phyloP scores from a whole-genome alignment of 2,113 vertebrate species.

The Lutjanus erythropterus region DNA sequence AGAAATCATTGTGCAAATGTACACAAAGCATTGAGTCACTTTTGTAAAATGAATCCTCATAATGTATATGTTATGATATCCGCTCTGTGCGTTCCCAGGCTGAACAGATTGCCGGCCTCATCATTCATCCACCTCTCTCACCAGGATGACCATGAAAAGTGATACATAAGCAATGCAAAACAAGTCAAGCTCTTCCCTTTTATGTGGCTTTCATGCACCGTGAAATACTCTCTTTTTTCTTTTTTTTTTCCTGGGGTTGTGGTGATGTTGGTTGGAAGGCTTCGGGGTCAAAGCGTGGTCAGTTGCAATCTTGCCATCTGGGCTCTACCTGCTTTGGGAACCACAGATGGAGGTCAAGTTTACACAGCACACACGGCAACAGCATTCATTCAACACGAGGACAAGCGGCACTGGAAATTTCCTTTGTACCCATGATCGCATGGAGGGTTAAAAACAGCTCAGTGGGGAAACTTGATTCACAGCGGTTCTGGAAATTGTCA shows the following conservation, averaged over 20 bases:
- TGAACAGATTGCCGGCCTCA: slow-evolving; percentile 25
- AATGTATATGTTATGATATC: slow-evolving; percentile 19
- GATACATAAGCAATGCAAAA: slow-evolving; percentile 24
- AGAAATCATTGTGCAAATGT: slow-evolving; percentile 13
- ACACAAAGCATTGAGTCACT: slow-evolving; percentile 12
- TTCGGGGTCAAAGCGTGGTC: slow-evolving; percentile 65
- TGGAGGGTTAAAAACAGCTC: slow-evolving; percentile 59
- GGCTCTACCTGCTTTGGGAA: slow-evolving; percentile 66
- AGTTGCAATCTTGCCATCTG: slow-evolving; percentile 76
- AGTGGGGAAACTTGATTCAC: slow-evolving; percentile 67
- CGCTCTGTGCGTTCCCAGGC: too few relatives aligned
- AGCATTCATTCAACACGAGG: slow-evolving; percentile 67
- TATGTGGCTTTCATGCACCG: slow-evolving; percentile 17
- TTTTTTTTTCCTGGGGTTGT: slow-evolving; percentile 4
- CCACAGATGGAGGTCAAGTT: slow-evolving; percentile 65
- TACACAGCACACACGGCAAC: slow-evolving; percentile 75
- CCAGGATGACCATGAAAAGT: slow-evolving; percentile 19
- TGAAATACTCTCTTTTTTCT: slow-evolving; percentile 18
- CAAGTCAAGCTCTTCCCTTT: slow-evolving; percentile 20
- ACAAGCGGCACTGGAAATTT: slow-evolving; percentile 76
- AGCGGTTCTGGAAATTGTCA: slow-evolving; percentile 72
- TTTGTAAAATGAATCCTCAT: slow-evolving; percentile 35
- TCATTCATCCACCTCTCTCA: slow-evolving; percentile 47
- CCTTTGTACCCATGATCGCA: slow-evolving; percentile 65
- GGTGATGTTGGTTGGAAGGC: background rate